These are phyloP conservation scores for Eupithecia tripunctaria DNA, from an alignment of 2,888 invertebrate species.

Conservation along the genomic window DNA sequence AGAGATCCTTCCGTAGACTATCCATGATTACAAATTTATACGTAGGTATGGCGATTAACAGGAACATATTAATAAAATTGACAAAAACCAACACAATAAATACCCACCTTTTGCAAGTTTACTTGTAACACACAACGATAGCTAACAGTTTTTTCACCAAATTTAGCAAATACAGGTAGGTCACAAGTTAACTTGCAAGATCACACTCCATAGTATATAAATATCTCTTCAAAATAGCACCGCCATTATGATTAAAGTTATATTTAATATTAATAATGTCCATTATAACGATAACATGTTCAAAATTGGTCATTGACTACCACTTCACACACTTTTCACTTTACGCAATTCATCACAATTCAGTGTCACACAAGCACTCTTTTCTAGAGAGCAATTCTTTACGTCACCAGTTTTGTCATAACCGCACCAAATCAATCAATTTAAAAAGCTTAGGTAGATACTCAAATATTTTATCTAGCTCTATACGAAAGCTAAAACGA, in stretches of 20 bases:
- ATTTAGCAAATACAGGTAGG: background rate
- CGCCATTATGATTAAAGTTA: conserved; percentile 69
- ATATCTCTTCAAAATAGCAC: conserved; percentile 79
- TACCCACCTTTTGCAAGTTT: conserved; percentile 60
- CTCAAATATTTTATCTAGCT: background rate
- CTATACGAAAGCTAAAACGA: background rate
- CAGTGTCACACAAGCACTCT: conserved; percentile 12
- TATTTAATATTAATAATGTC: conserved; percentile 51
- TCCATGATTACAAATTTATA: background rate
- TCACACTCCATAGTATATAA: conserved; percentile 67
- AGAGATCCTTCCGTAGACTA: background rate
- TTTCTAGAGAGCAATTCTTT: background rate
- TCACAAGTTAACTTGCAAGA: conserved; percentile 64
- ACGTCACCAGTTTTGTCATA: background rate
- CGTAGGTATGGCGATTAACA: conserved; percentile 52
- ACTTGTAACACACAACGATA: conserved; percentile 47
- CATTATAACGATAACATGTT: conserved; percentile 54
- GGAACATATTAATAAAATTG: conserved; percentile 75
- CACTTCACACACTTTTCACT: background rate
- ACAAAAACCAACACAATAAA: conserved; percentile 68
- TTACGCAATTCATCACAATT: conserved; percentile 11
- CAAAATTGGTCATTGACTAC: conserved; percentile 59
- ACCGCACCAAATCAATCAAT: background rate
- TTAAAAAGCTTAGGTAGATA: background rate
- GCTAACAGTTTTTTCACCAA: background rate